phyloP scores from a whole-genome alignment of 2,888 invertebrate species.

The Dasypolia templi region DNA sequence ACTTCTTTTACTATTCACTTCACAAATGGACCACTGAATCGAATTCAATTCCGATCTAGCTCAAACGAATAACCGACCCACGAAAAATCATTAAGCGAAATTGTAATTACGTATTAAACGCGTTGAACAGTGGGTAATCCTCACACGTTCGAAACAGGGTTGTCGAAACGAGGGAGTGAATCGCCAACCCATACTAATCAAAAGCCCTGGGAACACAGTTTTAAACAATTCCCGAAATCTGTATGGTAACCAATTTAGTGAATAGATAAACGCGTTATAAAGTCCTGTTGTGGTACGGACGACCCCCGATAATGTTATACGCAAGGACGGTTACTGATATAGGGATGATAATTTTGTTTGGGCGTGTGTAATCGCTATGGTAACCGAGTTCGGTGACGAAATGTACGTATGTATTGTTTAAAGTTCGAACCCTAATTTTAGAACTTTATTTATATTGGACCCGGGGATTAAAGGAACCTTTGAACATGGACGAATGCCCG shows the following conservation, averaged over 20 bases:
- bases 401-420: slow-evolving; percentile 55
- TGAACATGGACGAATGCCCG: slow-evolving; percentile 7
- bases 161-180: slow-evolving; percentile 79
- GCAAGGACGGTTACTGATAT: slow-evolving; percentile 78
- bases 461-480: slow-evolving; percentile 33
- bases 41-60: slow-evolving; percentile 52
- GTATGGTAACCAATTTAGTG: slow-evolving; percentile 82
- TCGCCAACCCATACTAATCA: slow-evolving; percentile 72
- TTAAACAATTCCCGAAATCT: slow-evolving; percentile 86
- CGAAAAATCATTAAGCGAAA: slow-evolving; percentile 68
- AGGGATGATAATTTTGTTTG: slow-evolving; percentile 86
- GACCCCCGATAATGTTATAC: slow-evolving; percentile 71
- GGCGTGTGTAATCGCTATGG: slow-evolving; percentile 82
- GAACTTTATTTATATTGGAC: slow-evolving; percentile 49
- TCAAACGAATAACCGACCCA: slow-evolving; percentile 52
- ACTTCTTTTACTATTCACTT: slow-evolving; percentile 26
- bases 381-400: slow-evolving; percentile 69
- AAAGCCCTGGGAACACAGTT: slow-evolving; percentile 83
- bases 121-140: slow-evolving; percentile 66
- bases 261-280: slow-evolving; percentile 82
- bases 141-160: slow-evolving; percentile 68
- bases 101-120: slow-evolving; percentile 68
- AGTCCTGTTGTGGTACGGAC: slow-evolving; percentile 73
- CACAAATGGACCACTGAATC: slow-evolving; percentile 38
- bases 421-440: slow-evolving; percentile 61